These are phyloP conservation scores for Seira ritae DNA, from an alignment of 2,888 invertebrate species.

Conservation along the genomic window DNA sequence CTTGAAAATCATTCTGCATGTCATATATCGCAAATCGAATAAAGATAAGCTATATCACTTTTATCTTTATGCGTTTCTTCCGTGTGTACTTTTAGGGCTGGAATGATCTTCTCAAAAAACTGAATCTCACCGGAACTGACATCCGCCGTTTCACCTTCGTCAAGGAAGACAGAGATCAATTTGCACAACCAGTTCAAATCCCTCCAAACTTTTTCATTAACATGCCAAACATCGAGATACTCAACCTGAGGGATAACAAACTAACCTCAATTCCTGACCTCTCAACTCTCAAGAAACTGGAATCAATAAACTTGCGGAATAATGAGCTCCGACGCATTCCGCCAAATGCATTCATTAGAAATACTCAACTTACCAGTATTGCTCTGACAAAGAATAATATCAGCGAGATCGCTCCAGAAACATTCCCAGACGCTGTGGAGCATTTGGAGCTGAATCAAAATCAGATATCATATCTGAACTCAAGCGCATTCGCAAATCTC, in stretches of 20 bases:
- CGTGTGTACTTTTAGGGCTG: slow-evolving; percentile 60
- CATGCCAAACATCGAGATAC: slow-evolving; percentile 58
- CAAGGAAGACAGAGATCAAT: slow-evolving; percentile 8
- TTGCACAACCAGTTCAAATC: slow-evolving; percentile 30
- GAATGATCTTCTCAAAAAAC: slow-evolving; percentile 53
- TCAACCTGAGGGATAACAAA: slow-evolving; percentile 61
- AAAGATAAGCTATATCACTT: neutral
- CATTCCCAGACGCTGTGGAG: slow-evolving; percentile 63
- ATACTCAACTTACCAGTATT: slow-evolving; percentile 53
- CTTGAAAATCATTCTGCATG: neutral
- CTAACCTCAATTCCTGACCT: slow-evolving; percentile 64
- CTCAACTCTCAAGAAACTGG: slow-evolving; percentile 54
- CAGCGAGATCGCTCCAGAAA: slow-evolving; percentile 36
- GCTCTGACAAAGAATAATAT: slow-evolving; percentile 63
- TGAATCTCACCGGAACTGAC: slow-evolving; percentile 59
- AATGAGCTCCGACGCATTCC: slow-evolving; percentile 57
- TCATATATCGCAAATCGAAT: neutral
- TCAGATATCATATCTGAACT: slow-evolving; percentile 61
- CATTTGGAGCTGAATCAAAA: slow-evolving; percentile 63
- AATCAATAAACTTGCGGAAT: slow-evolving; percentile 43
- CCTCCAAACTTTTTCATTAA: slow-evolving; percentile 66
- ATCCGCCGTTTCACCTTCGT: slow-evolving; percentile 40
- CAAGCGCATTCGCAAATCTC: slow-evolving; percentile 60
- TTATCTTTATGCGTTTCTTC: slow-evolving; percentile 8
- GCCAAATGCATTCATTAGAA: slow-evolving; percentile 47